Base-by-base conservation (phyloP, 2,888 invertebrate species). In the Microctonus brassicae region DNA sequence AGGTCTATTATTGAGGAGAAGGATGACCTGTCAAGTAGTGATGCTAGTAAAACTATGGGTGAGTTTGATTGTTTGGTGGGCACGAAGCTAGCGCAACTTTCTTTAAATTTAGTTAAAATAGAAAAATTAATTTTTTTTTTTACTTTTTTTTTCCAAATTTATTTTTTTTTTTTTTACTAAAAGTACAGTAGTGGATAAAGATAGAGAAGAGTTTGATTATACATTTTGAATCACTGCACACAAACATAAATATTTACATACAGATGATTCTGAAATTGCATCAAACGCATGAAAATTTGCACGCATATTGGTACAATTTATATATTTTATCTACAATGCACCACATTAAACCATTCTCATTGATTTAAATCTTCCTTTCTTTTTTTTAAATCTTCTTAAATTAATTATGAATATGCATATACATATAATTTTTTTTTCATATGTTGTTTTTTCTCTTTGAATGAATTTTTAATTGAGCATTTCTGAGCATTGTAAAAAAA, bases 41-140 rank as follows among this genome's bases (percentile, higher is more conserved):
- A 87, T 68, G 80, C 79, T 24, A 84, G 76, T 68, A 84, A 87
- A 77, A 87, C 87, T 26, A 87, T 86, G 73, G 87, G 87, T 87
- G 74, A 85, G 86, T 81, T 74, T 63, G 26, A 66, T 67, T 60
- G 67, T 68, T 74, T 73, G 70, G 73, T 73, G 67, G 72, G 75
- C 75, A 77, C 76, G 76, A 75, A 76, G 72, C 74, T 73, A 73
- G 73, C 77, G 77, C 77, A 76, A 69, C 58, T 58, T 39, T 52
- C 22, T 69, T 53, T 39, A 62, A 33, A 24, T 13, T 26, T 55
- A 55, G n/a, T 5, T 55, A 13, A n/a, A n/a, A 4, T 55, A 55
- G 29, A 47, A 6, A 17, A 47, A 22, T 17, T 17, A 4, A 47
- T 55, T 13, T 13, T 24, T 24, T 55, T 55, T 55, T 22, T 13